Conservation (phyloP, 2,888 invertebrate species). For the Pristionchus mayeri region DNA sequence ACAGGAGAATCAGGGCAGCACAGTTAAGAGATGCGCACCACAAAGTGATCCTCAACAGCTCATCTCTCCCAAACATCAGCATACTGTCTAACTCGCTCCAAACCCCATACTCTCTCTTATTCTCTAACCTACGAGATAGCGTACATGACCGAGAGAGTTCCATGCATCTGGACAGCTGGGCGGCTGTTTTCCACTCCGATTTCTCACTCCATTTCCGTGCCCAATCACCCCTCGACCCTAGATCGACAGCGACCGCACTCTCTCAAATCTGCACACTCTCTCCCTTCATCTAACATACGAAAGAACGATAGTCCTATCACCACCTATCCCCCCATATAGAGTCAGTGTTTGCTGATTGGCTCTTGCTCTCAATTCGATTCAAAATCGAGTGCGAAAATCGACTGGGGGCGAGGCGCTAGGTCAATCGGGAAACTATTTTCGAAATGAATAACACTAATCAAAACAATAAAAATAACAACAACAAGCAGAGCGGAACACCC, state of each 20-base stretch:
- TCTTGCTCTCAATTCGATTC: not conserved
- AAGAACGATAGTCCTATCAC: too few relatives aligned
- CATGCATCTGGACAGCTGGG: not conserved
- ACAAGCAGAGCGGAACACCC: not conserved
- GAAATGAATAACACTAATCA: not conserved
- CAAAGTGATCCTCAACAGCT: too few relatives aligned
- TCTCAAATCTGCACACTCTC: too few relatives aligned
- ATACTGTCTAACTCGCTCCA: too few relatives aligned
- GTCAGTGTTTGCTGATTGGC: conserved; percentile 33
- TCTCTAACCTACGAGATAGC: too few relatives aligned
- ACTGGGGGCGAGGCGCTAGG: not conserved
- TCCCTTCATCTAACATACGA: too few relatives aligned
- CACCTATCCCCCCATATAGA: not conserved
- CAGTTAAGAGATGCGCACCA: too few relatives aligned
- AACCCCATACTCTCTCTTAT: too few relatives aligned
- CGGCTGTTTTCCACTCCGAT: not conserved
- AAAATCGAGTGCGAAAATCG: conserved; percentile 34
- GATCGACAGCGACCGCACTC: too few relatives aligned
- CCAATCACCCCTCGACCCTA: conserved; percentile 20
- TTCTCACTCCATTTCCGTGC: not conserved
- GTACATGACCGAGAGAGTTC: too few relatives aligned
- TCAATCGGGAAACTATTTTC: not conserved
- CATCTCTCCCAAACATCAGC: too few relatives aligned
- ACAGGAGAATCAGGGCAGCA: not conserved
- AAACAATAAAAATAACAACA: not conserved